Evolutionary conservation across 1,140 invertebrate species (phyloP).

Genomic region (Babylonia areolata): DNA sequence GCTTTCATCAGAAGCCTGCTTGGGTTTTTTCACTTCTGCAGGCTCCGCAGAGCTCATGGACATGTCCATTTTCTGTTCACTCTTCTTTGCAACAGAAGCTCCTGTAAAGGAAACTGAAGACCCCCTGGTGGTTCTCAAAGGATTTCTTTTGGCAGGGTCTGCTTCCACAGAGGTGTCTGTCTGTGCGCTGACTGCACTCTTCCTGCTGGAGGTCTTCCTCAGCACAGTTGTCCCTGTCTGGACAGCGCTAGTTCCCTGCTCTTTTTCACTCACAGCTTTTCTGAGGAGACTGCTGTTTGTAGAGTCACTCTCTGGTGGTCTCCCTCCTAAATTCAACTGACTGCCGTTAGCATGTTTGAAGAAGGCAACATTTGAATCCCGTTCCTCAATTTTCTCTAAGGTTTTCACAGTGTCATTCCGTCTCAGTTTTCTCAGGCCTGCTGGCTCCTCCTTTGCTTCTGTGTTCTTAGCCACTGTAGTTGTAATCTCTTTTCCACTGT

Average conservation of each 20-base stretch:
- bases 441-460: background rate
- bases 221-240: background rate
- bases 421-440: background rate
- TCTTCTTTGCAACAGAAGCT: background rate
- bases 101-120: background rate
- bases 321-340: no score
- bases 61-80: background rate
- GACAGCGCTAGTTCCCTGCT: background rate
- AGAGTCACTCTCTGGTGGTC: no score
- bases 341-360: no score
- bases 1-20: background rate
- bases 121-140: background rate
- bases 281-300: background rate
- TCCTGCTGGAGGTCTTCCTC: background rate
- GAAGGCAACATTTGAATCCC: no score
- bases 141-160: background rate
- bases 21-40: background rate
- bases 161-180: background rate
- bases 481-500: no score
- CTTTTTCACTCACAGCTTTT: background rate
- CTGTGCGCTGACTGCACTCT: background rate
- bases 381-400: no score
- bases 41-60: background rate
- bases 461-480: no score
- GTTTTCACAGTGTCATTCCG: background rate